Conservation (phyloP, 1,140 invertebrate species). For the Hylaeus volcanicus region DNA sequence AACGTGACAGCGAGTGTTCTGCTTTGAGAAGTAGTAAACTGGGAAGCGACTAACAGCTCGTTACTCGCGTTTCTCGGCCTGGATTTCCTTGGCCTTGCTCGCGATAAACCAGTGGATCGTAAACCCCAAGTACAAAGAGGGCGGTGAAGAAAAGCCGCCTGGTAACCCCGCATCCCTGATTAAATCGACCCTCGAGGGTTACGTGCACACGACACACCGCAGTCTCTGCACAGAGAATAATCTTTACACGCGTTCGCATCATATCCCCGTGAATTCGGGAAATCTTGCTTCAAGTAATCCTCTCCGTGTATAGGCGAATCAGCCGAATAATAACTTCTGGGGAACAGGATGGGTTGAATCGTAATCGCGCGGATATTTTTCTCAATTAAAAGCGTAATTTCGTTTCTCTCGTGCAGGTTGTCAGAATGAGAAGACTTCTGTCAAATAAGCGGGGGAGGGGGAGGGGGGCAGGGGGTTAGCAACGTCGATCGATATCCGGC, state of each 20-base stretch:
- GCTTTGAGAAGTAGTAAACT: background rate
- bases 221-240: background rate
- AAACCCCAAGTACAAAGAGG: constrained; percentile 4
- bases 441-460: constrained; percentile 21
- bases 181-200: constrained; percentile 12
- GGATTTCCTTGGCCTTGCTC: constrained; percentile 21
- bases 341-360: background rate
- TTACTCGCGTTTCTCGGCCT: constrained; percentile 8
- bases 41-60: constrained; percentile 3
- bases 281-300: too few species aligned
- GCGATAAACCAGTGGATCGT: constrained; percentile 28
- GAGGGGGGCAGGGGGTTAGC: background rate
- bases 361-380: constrained; percentile 41
- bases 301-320: too few species aligned
- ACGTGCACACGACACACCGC: background rate
- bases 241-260: background rate
- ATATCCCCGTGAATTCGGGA: background rate
- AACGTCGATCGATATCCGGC: constrained; percentile 43
- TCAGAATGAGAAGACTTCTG: background rate
- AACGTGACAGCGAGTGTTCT: too few species aligned
- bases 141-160: background rate
- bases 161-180: constrained; percentile 14
- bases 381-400: constrained; percentile 45
- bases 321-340: background rate
- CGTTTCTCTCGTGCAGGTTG: background rate